These are phyloP conservation scores for Leuciscus waleckii DNA, from an alignment of 2,797 vertebrate genomes.

Conservation along the genomic window DNA sequence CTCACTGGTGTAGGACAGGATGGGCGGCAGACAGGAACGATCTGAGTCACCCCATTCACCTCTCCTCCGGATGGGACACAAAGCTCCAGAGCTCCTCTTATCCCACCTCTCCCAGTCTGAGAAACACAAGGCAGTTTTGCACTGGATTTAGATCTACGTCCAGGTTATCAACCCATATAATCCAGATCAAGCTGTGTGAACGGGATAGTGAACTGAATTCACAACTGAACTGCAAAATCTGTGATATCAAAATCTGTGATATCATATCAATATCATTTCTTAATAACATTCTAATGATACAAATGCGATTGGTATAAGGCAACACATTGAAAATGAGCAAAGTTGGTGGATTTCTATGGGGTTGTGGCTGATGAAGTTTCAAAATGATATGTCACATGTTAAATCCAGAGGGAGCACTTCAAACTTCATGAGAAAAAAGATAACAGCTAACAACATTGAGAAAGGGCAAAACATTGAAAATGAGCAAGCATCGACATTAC, in stretches of 20 bases:
- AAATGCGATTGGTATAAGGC: background rate
- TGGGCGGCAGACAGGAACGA: conserved; percentile 61
- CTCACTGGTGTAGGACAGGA: conserved; percentile 71
- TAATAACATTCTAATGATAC: background rate
- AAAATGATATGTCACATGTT: background rate
- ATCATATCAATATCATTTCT: background rate
- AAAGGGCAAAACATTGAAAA: background rate
- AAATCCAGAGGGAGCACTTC: background rate
- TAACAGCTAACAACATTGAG: background rate
- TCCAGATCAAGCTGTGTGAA: background rate
- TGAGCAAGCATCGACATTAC: no score
- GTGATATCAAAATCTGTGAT: background rate
- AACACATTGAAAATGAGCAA: background rate
- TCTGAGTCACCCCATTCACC: conserved; percentile 49
- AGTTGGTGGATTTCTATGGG: background rate
- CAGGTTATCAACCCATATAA: background rate
- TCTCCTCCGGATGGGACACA: conserved; percentile 65
- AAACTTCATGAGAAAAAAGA: background rate
- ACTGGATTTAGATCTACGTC: background rate
- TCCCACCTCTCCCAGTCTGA: conserved; percentile 79
- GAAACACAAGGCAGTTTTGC: conserved; percentile 48
- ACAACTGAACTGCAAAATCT: background rate
- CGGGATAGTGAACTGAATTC: background rate
- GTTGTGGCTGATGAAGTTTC: background rate
- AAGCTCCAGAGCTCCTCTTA: conserved; percentile 70